A percentile compares a stretch with the other conserved stretches of the same genome.
These are phyloP conservation scores for Phengaris alcon DNA, from an alignment of 2,888 invertebrate species.

Conservation along the genomic window DNA sequence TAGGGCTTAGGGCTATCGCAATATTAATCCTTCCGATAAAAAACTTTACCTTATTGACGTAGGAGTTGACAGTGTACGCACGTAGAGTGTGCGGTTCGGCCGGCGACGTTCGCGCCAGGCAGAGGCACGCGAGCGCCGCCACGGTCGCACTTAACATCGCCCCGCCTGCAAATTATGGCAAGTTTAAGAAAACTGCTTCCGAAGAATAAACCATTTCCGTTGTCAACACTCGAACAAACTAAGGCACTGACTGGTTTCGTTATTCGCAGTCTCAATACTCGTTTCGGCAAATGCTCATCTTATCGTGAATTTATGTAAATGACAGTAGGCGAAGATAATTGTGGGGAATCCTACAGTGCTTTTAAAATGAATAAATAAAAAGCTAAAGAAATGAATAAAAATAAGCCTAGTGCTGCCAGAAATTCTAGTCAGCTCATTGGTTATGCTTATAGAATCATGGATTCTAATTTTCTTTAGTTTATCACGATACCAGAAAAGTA, in stretches of 20 bases:
- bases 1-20: too few species aligned
- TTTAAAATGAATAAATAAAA: not conserved
- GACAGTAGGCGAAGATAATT: not conserved
- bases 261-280: not conserved
- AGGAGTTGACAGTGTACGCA: constrained; percentile 53
- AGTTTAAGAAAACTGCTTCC: not conserved
- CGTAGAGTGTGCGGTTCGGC: constrained; percentile 58
- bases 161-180: constrained; percentile 53
- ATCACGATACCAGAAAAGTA: too few species aligned
- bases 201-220: not conserved
- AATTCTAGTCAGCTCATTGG: too few species aligned
- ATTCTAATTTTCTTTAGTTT: too few species aligned
- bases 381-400: not conserved
- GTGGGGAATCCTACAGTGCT: not conserved
- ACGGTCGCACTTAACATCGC: constrained; percentile 72
- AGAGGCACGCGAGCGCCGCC: constrained; percentile 74
- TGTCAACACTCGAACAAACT: not conserved
- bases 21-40: not conserved
- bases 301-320: not conserved
- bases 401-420: too few species aligned
- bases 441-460: too few species aligned
- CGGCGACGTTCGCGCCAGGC: constrained; percentile 71
- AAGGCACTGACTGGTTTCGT: not conserved
- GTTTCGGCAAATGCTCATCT: not conserved
- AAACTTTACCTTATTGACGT: constrained; percentile 58